Conservation (phyloP, 2,888 invertebrate genomes). For the Ellobium chinense region DNA sequence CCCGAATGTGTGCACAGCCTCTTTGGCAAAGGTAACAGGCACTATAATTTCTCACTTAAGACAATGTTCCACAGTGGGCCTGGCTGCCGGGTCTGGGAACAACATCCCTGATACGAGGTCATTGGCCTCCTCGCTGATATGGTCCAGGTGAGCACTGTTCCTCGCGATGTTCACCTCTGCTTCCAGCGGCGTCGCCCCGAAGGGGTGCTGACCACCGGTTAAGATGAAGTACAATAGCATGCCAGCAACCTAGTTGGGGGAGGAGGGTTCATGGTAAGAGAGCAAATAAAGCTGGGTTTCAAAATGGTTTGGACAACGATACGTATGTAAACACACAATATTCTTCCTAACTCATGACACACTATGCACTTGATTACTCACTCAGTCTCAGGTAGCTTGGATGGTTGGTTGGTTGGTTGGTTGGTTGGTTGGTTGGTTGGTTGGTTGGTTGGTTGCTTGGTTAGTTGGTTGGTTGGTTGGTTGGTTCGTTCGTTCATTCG, state of each 20-base stretch:
- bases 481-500: too few species aligned
- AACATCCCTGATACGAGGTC: slow-evolving; percentile 68
- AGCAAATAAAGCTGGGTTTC: not conserved
- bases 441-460: too few species aligned
- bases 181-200: slow-evolving; percentile 61
- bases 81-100: slow-evolving; percentile 53
- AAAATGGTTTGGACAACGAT: too few species aligned
- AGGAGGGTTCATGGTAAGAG: not conserved
- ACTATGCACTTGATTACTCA: too few species aligned
- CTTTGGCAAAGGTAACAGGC: too few species aligned
- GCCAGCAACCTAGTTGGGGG: slow-evolving; percentile 39
- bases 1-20: too few species aligned
- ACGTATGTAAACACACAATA: too few species aligned
- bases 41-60: slow-evolving; percentile 54
- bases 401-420: too few species aligned
- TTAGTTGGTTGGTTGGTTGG: too few species aligned
- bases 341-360: too few species aligned
- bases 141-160: slow-evolving; percentile 52
- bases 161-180: slow-evolving; percentile 61
- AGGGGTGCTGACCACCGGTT: slow-evolving; percentile 71
- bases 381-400: too few species aligned
- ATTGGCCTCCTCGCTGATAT: slow-evolving; percentile 66
- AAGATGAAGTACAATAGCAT: slow-evolving; percentile 69
- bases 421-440: too few species aligned
- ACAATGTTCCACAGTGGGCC: slow-evolving; percentile 58